A percentile compares a stretch with the other conserved stretches of the same genome.
Evolutionary conservation across 2,113 vertebrate genomes (phyloP).

Genomic region (Acanthisitta chloris): DNA sequence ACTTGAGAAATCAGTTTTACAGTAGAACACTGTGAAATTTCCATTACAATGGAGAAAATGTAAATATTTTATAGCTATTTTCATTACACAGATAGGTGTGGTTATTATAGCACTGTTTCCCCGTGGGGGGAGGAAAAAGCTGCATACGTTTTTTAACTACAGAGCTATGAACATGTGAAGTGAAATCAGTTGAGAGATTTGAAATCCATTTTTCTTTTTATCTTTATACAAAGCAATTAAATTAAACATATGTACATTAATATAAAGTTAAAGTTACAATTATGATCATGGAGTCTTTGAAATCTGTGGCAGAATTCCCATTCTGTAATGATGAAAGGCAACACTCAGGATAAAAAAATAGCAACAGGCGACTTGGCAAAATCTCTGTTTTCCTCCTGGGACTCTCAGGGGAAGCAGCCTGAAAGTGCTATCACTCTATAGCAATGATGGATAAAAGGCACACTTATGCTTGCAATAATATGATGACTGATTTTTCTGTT

Average conservation of each 20-base stretch:
- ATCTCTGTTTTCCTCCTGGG: constrained; percentile 32
- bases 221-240: constrained; percentile 61
- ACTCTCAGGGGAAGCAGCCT: not conserved
- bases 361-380: constrained; percentile 47
- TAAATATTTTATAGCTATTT: constrained; percentile 56
- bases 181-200: constrained; percentile 49
- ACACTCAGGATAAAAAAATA: constrained; percentile 39
- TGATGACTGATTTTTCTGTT: not conserved
- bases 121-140: constrained; percentile 38
- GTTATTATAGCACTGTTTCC: constrained; percentile 22
- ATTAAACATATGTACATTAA: constrained; percentile 59
- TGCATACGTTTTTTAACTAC: not conserved
- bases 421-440: not conserved
- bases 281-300: constrained; percentile 47
- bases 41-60: constrained; percentile 51
- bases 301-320: constrained; percentile 55
- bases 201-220: constrained; percentile 50
- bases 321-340: constrained; percentile 53
- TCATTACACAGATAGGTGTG: constrained; percentile 47
- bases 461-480: not conserved
- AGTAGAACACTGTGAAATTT: constrained; percentile 10
- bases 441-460: not conserved
- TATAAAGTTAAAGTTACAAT: constrained; percentile 39
- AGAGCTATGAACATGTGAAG: constrained; percentile 13
- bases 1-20: constrained; percentile 22